phyloP scores from a whole-genome alignment of 1,140 invertebrate genomes.

The Penaeus indicus region DNA sequence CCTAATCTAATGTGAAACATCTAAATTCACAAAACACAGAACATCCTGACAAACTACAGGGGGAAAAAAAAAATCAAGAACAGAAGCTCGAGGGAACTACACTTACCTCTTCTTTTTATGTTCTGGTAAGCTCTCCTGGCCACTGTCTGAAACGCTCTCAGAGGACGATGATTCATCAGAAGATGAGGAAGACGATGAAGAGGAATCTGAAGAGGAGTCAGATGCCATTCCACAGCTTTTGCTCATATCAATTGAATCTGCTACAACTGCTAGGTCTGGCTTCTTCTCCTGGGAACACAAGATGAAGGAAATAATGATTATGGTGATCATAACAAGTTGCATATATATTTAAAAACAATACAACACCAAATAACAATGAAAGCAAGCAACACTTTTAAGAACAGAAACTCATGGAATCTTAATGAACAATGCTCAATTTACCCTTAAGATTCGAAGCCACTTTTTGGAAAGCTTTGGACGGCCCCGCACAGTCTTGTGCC shows the following conservation, averaged over 20 bases:
- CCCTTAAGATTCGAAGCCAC: constrained; percentile 81
- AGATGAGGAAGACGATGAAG: constrained; percentile 80
- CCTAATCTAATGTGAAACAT: no score
- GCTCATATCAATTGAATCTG: constrained; percentile 88
- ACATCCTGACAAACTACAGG: neutral
- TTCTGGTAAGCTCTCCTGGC: constrained; percentile 89
- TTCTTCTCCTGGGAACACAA: constrained; percentile 76
- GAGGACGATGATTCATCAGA: constrained; percentile 68
- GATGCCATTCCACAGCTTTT: constrained; percentile 92
- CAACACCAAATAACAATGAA: neutral
- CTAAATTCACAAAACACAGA: no score
- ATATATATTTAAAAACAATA: no score
- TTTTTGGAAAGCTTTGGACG: constrained; percentile 93
- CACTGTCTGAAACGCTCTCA: constrained; percentile 72
- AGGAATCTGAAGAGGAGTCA: constrained; percentile 92
- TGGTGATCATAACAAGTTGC: no score
- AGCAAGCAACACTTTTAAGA: neutral
- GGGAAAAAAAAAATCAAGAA: no score
- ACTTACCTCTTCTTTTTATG: constrained; percentile 82
- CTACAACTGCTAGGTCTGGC: constrained; percentile 85
- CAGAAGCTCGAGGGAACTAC: neutral
- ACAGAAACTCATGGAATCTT: neutral
- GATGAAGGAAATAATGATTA: neutral
- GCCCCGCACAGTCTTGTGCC: constrained; percentile 97
- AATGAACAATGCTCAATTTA: constrained; percentile 66